A percentile compares a stretch with the other conserved stretches of the same genome.
Evolutionary conservation across 2,113 vertebrate genomes (phyloP).

Genomic region (Oryctolagus cuniculus): mOryCun1.1 NC_091437.1:56411501-56412000

Average conservation of each 20-base stretch:
- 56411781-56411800: too few relatives aligned
- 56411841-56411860: too few relatives aligned
- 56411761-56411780: background rate
- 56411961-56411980: too few relatives aligned
- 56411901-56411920: too few relatives aligned
- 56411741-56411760: conserved; percentile 1
- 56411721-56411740: conserved; percentile 36
- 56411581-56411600: background rate
- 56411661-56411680: background rate
- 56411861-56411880: too few relatives aligned
- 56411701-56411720: background rate
- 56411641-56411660: conserved; percentile 36
- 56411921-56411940: too few relatives aligned
- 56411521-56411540: background rate
- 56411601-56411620: background rate
- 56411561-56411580: too few relatives aligned
- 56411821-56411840: too few relatives aligned
- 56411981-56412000: too few relatives aligned
- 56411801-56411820: too few relatives aligned
- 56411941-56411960: too few relatives aligned
- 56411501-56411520: background rate
- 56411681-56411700: background rate
- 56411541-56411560: conserved; percentile 4
- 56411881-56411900: too few relatives aligned
- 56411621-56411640: conserved; percentile 29